Percentiles rank a stretch among this genome's conserved stretches.
Evolutionary conservation across 2,888 invertebrate genomes (phyloP).

Genomic region (Erebia aethiops): DNA sequence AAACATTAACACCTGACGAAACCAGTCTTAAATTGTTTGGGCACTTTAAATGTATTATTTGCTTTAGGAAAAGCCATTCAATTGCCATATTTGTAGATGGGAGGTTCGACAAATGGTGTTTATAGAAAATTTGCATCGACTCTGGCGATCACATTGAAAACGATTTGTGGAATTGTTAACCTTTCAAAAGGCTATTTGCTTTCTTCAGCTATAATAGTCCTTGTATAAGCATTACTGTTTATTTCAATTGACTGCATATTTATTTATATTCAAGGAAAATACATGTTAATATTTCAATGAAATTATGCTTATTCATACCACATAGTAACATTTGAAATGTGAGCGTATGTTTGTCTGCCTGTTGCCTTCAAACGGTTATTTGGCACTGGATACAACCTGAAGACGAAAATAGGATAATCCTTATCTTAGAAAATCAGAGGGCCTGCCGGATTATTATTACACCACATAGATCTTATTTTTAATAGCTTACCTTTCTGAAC

Average conservation of each 20-base stretch:
- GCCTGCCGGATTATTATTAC: no score
- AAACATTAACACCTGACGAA: conserved; percentile 13
- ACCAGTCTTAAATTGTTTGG: conserved; percentile 20
- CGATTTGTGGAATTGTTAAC: conserved; percentile 42
- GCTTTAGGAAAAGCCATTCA: conserved; percentile 29
- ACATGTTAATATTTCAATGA: background rate
- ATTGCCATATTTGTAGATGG: conserved; percentile 31
- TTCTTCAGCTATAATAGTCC: conserved; percentile 43
- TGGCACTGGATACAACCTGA: no score
- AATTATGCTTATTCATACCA: no score
- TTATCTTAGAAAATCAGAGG: no score
- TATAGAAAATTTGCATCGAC: conserved; percentile 33
- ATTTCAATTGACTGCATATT: conserved; percentile 6
- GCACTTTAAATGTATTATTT: conserved; percentile 25
- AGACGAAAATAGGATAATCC: no score
- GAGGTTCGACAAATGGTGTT: conserved; percentile 26
- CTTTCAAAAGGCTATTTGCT: conserved; percentile 47
- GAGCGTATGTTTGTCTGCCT: no score
- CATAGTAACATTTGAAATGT: no score
- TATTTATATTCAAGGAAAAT: background rate
- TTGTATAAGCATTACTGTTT: conserved; percentile 24
- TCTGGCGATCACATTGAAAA: conserved; percentile 48
- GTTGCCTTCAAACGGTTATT: no score
- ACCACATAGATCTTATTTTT: no score
- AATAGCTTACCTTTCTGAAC: no score